Percentiles rank a stretch among this genome's conserved stretches.
These are phyloP conservation scores for Chrysochloris asiatica DNA, from an alignment of 2,113 vertebrate species.

Conservation along the genomic window DNA sequence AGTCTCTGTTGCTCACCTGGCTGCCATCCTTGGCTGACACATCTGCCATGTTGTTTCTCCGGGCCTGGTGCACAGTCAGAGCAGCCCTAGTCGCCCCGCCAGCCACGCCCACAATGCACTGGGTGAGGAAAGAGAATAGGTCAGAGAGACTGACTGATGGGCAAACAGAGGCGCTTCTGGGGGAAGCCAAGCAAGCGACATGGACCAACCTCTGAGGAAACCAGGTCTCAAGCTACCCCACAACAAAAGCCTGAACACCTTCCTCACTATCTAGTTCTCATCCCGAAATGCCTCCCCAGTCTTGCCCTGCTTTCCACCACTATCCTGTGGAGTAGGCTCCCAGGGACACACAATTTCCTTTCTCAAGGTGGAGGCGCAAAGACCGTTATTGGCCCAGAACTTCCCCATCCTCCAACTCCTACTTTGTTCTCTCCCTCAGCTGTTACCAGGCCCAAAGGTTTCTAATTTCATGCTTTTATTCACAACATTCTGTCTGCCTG, in stretches of 20 bases:
- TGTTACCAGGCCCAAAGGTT: neutral
- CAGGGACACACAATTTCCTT: neutral
- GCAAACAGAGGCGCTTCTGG: neutral
- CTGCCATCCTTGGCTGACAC: constrained; percentile 95
- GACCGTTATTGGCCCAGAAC: neutral
- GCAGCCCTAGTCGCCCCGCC: constrained; percentile 94
- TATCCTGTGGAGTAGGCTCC: too few species aligned
- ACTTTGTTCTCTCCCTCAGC: neutral
- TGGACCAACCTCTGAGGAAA: too few species aligned
- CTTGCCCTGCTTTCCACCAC: too few species aligned
- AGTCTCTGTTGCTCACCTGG: constrained; percentile 84
- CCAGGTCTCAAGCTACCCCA: neutral
- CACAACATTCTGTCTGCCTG: too few species aligned
- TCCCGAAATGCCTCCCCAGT: fast-evolving
- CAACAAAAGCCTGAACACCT: neutral
- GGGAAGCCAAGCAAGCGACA: neutral
- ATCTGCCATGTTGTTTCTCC: constrained; percentile 95
- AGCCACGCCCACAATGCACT: constrained; percentile 94
- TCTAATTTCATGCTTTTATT: neutral
- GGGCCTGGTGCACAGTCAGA: constrained; percentile 93
- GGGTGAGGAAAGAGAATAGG: neutral
- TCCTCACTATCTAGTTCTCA: neutral
- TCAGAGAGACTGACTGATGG: neutral
- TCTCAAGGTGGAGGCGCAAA: neutral
- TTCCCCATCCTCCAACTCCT: neutral